Conservation (phyloP, 2,113 vertebrate species). For the Philantomba maxwellii region DNA sequence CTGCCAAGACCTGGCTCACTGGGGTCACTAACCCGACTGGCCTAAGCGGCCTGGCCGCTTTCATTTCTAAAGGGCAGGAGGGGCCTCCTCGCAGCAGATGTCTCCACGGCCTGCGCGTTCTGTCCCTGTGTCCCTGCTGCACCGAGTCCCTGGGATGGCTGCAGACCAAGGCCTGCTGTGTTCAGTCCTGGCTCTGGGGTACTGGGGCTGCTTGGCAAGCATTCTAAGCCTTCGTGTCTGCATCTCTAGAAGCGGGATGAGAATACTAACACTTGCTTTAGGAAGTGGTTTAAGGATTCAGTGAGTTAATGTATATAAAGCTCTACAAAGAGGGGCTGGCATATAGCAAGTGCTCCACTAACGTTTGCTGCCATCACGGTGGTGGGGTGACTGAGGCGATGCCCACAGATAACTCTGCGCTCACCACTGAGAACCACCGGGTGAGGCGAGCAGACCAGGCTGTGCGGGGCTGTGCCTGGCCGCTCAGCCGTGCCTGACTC, state of each 20-base stretch:
- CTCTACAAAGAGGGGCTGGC: not conserved
- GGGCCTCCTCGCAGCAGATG: fast-evolving
- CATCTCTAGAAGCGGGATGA: not conserved
- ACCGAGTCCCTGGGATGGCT: not conserved
- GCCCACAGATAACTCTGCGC: not conserved
- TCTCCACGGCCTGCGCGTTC: not conserved
- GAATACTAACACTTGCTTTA: not conserved
- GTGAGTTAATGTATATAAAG: fast-evolving
- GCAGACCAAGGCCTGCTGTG: not conserved
- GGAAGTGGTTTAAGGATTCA: not conserved
- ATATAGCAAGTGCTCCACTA: not conserved
- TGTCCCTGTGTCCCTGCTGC: not conserved
- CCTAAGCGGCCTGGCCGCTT: not conserved
- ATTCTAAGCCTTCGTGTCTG: fast-evolving
- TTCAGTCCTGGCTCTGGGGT: not conserved
- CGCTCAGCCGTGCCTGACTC: not conserved
- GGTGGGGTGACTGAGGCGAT: fast-evolving
- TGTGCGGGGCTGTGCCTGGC: not conserved
- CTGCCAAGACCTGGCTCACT: not conserved
- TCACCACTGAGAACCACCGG: fast-evolving
- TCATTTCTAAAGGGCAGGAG: not conserved
- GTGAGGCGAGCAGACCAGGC: not conserved
- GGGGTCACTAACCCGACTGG: not conserved
- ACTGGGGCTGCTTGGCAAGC: not conserved
- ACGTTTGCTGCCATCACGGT: fast-evolving